phyloP scores from a whole-genome alignment of 2,113 vertebrate species.

The Hemibagrus wyckioides region DNA sequence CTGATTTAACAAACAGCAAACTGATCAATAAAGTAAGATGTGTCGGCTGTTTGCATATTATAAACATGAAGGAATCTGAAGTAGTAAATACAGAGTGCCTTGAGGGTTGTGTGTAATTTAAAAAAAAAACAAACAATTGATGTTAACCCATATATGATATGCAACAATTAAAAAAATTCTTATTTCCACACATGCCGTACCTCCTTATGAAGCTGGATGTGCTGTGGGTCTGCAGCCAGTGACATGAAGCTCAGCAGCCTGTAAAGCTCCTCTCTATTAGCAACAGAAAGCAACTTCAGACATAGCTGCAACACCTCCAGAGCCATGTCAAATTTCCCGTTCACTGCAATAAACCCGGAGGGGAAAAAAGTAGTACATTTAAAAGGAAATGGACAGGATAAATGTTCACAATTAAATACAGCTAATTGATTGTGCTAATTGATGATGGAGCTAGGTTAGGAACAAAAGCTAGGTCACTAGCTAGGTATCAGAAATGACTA shows the following conservation, averaged over 20 bases:
- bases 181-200: slow-evolving; percentile 60
- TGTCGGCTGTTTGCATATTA: neutral
- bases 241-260: slow-evolving; percentile 88
- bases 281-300: slow-evolving; percentile 84
- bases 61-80: neutral
- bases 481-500: too few relatives aligned
- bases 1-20: neutral
- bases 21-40: neutral
- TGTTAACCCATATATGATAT: neutral
- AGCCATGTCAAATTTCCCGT: slow-evolving; percentile 81
- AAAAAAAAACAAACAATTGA: neutral
- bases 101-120: neutral
- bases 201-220: slow-evolving; percentile 84
- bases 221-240: slow-evolving; percentile 79
- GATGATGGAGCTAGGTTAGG: neutral
- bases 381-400: neutral
- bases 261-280: slow-evolving; percentile 85
- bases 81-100: neutral
- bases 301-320: slow-evolving; percentile 90
- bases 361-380: neutral
- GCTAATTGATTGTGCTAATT: too few relatives aligned
- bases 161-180: neutral
- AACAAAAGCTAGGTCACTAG: too few relatives aligned
- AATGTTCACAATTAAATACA: neutral
- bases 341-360: slow-evolving; percentile 69